phyloP scores from a whole-genome alignment of 2,888 invertebrate species.

The Leptinotarsa rubiginosa region DNA sequence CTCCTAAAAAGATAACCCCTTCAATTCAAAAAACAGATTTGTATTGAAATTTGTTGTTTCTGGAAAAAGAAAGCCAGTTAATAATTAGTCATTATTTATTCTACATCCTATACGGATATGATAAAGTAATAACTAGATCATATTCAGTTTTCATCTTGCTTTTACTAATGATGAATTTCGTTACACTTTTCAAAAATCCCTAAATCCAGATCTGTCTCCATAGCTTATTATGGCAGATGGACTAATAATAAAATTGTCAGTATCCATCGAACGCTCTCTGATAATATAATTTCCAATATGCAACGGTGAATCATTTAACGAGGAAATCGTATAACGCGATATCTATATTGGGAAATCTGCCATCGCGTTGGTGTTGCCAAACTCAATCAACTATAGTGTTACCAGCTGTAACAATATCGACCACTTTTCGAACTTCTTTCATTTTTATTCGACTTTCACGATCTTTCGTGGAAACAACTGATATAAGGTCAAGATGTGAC shows the following conservation, averaged over 20 bases:
- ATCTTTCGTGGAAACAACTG: not conserved
- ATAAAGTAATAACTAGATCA: too few species aligned
- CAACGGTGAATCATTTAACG: constrained; percentile 6
- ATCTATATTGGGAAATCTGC: constrained; percentile 9
- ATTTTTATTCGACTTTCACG: not conserved
- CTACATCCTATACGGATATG: too few species aligned
- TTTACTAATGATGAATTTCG: too few species aligned
- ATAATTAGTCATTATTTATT: too few species aligned
- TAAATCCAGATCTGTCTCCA: not conserved
- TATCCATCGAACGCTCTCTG: not conserved
- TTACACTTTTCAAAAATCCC: not conserved
- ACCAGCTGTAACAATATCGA: not conserved
- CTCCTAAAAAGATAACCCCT: too few species aligned
- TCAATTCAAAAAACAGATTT: too few species aligned
- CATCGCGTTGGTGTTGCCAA: constrained; percentile 4
- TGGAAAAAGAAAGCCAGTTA: too few species aligned
- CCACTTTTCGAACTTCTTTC: not conserved
- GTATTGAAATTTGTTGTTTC: too few species aligned
- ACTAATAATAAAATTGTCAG: not conserved
- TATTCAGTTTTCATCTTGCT: too few species aligned
- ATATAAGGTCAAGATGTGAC: not conserved
- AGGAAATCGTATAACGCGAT: not conserved
- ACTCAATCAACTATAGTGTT: not conserved
- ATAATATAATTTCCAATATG: constrained; percentile 7
- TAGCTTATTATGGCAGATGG: not conserved